Evolutionary conservation across 2,113 vertebrate genomes (phyloP).

Genomic region (Melozone crissalis): DNA sequence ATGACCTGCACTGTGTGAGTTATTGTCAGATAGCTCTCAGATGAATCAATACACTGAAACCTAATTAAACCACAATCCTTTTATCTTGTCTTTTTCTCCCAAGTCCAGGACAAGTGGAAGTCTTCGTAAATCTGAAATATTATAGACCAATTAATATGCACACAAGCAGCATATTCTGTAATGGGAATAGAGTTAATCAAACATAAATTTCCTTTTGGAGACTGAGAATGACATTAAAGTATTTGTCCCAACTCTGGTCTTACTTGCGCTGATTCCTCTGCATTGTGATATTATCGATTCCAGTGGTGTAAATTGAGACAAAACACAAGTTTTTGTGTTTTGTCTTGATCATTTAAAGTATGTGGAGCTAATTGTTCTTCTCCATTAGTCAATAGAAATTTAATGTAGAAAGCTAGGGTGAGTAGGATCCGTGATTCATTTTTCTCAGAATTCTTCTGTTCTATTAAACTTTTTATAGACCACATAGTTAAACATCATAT

Average conservation of each 20-base stretch:
- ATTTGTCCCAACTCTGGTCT: neutral
- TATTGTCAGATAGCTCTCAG: neutral
- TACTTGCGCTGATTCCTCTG: neutral
- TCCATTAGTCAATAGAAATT: neutral
- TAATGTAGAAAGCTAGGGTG: neutral
- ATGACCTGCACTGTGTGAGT: neutral
- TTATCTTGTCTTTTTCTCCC: conserved; percentile 7
- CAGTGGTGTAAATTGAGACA: neutral
- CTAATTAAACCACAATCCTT: conserved; percentile 27
- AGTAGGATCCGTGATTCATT: neutral
- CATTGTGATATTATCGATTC: neutral
- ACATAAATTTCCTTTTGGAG: neutral
- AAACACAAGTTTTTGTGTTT: neutral
- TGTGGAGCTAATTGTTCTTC: neutral
- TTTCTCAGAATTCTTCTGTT: neutral
- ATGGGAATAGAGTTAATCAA: neutral
- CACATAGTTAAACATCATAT: neutral
- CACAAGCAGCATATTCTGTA: neutral
- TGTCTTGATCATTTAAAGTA: neutral
- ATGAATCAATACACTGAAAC: neutral
- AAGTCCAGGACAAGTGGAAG: neutral
- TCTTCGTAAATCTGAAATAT: conserved; percentile 20
- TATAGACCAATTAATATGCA: conserved; percentile 18
- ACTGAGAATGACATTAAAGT: neutral
- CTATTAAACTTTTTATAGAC: neutral